These are phyloP conservation scores for Pedetes capensis DNA, from an alignment of 2,113 vertebrate species.

Conservation along the genomic window DNA sequence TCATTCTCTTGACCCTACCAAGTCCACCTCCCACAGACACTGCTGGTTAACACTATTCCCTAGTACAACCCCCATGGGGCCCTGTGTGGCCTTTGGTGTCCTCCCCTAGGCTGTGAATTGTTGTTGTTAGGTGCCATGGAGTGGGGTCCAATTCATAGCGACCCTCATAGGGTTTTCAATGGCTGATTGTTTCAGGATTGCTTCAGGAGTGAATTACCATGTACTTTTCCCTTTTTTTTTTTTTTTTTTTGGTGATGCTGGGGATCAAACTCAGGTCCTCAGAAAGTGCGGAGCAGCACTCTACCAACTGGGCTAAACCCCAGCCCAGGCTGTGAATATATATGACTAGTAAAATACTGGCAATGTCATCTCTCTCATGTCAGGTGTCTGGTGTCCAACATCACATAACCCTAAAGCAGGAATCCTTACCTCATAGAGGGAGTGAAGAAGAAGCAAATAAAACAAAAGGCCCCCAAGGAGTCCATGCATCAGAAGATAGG, in stretches of 20 bases:
- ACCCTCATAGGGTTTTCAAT: too few relatives aligned
- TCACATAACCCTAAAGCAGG: not conserved
- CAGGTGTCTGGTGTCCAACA: not conserved
- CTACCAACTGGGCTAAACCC: too few relatives aligned
- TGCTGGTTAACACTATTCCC: not conserved
- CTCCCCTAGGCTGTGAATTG: not conserved
- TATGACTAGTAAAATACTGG: not conserved
- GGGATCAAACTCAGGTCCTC: too few relatives aligned
- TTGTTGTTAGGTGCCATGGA: too few relatives aligned
- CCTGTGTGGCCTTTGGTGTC: too few relatives aligned
- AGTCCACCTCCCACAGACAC: not conserved
- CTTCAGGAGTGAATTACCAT: too few relatives aligned
- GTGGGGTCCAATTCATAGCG: too few relatives aligned
- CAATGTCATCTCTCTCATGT: not conserved
- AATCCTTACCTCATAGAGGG: not conserved
- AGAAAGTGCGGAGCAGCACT: too few relatives aligned
- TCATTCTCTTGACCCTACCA: not conserved
- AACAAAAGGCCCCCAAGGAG: not conserved
- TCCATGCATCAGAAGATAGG: not conserved
- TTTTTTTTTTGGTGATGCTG: too few relatives aligned
- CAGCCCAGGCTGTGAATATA: not conserved
- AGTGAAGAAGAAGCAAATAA: not conserved
- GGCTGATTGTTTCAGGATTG: too few relatives aligned
- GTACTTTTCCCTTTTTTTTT: too few relatives aligned
- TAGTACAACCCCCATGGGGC: accelerated